Conservation (phyloP, 1,140 invertebrate genomes). For the Cydia fagiglandana region DNA sequence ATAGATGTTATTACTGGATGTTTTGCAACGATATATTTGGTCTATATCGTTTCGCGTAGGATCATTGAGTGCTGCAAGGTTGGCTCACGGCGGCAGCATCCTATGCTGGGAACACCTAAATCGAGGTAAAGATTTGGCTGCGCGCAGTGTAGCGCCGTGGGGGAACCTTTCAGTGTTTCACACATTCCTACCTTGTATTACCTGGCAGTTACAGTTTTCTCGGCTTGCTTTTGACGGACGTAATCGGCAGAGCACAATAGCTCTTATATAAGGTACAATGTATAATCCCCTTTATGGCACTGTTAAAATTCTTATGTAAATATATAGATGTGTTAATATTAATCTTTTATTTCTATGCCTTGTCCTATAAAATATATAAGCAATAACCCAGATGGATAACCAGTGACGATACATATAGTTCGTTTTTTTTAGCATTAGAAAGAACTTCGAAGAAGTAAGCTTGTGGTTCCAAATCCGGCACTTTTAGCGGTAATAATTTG, state of each 20-base stretch:
- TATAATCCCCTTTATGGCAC: slow-evolving; percentile 71
- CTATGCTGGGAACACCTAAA: slow-evolving; percentile 70
- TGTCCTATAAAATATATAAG: neutral
- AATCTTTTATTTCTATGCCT: slow-evolving; percentile 59
- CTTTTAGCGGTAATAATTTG: no score
- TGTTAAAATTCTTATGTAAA: slow-evolving; percentile 79
- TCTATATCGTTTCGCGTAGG: slow-evolving; percentile 42
- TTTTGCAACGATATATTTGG: slow-evolving; percentile 36
- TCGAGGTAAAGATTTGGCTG: slow-evolving; percentile 70
- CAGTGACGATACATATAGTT: no score
- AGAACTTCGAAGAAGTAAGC: no score
- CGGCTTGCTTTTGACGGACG: slow-evolving; percentile 59
- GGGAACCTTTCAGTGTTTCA: slow-evolving; percentile 51
- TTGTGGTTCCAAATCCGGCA: no score
- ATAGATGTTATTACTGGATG: slow-evolving; percentile 41
- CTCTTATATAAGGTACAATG: slow-evolving; percentile 61
- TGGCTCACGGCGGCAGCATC: slow-evolving; percentile 67
- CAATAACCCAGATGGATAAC: no score
- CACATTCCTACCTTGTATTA: slow-evolving; percentile 57
- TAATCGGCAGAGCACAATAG: slow-evolving; percentile 53
- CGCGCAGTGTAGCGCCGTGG: slow-evolving; percentile 63
- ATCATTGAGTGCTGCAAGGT: slow-evolving; percentile 56
- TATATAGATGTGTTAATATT: slow-evolving; percentile 78
- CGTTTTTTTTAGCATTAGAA: no score
- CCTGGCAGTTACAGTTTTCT: slow-evolving; percentile 60